These are phyloP conservation scores for Apis dorsata DNA, from an alignment of 1,140 invertebrate genomes.

Conservation along the genomic window DNA sequence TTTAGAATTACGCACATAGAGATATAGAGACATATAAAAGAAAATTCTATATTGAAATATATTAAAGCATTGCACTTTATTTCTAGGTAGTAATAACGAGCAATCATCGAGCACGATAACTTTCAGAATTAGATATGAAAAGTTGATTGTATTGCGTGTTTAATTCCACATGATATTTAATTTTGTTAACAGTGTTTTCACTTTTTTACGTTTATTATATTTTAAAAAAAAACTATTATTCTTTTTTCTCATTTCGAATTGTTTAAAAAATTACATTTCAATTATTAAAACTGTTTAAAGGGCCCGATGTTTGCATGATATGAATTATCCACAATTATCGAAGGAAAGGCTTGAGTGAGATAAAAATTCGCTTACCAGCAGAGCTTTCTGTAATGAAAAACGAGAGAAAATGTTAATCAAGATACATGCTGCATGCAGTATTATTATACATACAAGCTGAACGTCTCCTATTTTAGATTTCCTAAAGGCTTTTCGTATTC, in stretches of 20 bases:
- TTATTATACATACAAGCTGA: constrained; percentile 79
- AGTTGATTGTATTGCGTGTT: not conserved
- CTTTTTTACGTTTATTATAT: not conserved
- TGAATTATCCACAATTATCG: not conserved
- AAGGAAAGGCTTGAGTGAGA: constrained; percentile 8
- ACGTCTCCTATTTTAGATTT: constrained; percentile 79
- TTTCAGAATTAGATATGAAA: not conserved
- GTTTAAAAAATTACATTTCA: not conserved
- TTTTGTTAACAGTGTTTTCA: not conserved
- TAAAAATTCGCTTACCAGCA: constrained; percentile 74
- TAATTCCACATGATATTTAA: not conserved
- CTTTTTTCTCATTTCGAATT: not conserved
- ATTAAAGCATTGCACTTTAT: not conserved
- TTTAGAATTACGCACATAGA: not conserved
- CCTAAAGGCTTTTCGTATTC: constrained; percentile 78
- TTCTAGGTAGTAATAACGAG: not conserved
- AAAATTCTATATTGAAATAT: not conserved
- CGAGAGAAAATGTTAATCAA: constrained; percentile 65
- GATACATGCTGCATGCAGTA: constrained; percentile 76
- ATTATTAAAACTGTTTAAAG: not conserved
- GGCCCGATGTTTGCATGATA: constrained; percentile 17
- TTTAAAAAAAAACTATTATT: not conserved
- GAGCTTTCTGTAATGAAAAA: constrained; percentile 74
- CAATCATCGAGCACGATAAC: constrained; percentile 26
- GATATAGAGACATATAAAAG: not conserved